Base-by-base conservation (phyloP, 64 coral and sea anemone genomes). In the Actinia tenebrosa region DNA sequence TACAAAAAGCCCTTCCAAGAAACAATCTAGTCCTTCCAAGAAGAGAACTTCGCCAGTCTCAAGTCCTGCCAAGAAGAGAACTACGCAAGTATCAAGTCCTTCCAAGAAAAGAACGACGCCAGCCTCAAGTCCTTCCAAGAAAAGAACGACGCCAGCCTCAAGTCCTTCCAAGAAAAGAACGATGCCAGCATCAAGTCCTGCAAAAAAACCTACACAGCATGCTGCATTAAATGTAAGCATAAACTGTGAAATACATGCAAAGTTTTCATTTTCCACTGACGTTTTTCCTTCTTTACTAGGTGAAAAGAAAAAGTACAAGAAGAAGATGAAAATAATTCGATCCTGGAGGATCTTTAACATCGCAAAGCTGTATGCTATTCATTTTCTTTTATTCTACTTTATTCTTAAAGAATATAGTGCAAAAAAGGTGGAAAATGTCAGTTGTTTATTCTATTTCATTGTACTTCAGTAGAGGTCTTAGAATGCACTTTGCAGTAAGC, bases 171-270 rank as follows among this genome's bases (percentile, higher is more conserved):
- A 81, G 14, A 45, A 23, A 20, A 25, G 6, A 52, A 81, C 3
- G 0, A 79, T 18, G 42, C 5, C 79, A 16, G 17, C 18, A n/a
- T 50, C 79, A 0, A 81, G 79, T 81, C 45, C 79, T 22, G 7
- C 79, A 47, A 81, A 81, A 16, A 30, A 14, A 42, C 1, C 17
- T 81, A 44, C 43, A 81, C 16, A 81, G 1, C 79, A 45, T 20
- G 45, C 22, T 81, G 16, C 77, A 47, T 53, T 81, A 50, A 81
- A 81, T 81, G 79, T 81, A 81, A 53, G 46, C 22, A 81, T 81
- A 14, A 53, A 18, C 5, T 53, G 9, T 53, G 18, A 50, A 81
- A 30, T 16, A 79, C 44, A 8, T 17, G 44, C 6, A 19, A 79
- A 79, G 77, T 5, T 45, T 79, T 19, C 15, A 79, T 27, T 30